A percentile compares a stretch with the other conserved stretches of the same genome.
phyloP scores from a whole-genome alignment of 2,113 vertebrate species.

The Neolamprologus devosi region DNA sequence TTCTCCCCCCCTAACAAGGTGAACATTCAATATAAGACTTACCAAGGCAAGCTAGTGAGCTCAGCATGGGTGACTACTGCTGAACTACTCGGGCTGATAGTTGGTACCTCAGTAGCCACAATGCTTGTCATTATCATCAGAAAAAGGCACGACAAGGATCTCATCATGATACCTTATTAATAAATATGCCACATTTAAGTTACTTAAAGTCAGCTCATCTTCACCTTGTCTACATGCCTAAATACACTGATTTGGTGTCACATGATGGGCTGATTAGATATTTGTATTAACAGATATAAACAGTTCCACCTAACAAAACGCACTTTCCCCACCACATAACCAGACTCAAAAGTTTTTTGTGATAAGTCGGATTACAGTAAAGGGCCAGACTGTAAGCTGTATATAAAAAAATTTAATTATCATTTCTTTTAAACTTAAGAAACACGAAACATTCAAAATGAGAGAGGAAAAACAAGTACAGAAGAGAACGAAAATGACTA shows the following conservation, averaged over 20 bases:
- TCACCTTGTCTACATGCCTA: neutral
- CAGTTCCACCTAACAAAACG: fast-evolving
- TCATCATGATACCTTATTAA: neutral
- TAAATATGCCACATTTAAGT: neutral
- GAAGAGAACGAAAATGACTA: neutral
- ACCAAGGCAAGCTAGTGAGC: neutral
- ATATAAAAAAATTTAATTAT: neutral
- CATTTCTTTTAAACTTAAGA: neutral
- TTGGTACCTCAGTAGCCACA: neutral
- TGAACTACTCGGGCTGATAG: neutral
- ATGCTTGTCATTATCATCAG: neutral
- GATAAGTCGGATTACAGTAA: neutral
- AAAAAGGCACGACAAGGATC: neutral
- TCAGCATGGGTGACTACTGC: neutral
- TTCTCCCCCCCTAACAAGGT: neutral
- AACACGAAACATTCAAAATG: fast-evolving
- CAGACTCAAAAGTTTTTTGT: neutral
- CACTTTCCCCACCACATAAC: neutral
- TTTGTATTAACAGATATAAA: neutral
- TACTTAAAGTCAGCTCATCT: neutral
- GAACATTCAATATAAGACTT: neutral
- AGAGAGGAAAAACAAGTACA: neutral
- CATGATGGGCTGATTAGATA: neutral
- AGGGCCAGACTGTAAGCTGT: neutral
- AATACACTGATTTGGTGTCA: neutral